Conservation (phyloP, 2,113 vertebrate species). For the Balaenoptera acutorostrata region DNA sequence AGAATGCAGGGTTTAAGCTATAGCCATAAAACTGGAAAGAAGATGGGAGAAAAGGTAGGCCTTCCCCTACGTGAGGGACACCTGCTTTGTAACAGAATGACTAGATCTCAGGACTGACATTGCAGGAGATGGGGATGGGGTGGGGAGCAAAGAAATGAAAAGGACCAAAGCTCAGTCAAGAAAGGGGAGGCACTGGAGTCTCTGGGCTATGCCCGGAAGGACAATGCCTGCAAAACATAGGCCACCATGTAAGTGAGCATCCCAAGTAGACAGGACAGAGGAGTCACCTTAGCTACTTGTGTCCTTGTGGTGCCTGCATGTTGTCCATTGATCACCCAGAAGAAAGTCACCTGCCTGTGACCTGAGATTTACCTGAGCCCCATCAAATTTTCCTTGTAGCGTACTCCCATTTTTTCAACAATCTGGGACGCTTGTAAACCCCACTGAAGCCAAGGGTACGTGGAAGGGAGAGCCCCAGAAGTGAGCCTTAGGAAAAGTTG, state of each 20-base stretch:
- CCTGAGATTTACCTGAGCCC: background rate
- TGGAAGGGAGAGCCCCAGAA: background rate
- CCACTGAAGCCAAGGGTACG: background rate
- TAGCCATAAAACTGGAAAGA: background rate
- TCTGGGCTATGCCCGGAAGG: background rate
- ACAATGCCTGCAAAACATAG: background rate
- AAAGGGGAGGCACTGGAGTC: background rate
- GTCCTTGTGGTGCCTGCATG: background rate
- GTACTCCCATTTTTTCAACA: background rate
- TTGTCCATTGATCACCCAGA: background rate
- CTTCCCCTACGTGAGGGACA: background rate
- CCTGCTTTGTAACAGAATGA: background rate
- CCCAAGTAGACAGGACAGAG: no score
- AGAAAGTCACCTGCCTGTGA: background rate
- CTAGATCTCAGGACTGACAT: background rate
- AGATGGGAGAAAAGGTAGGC: background rate
- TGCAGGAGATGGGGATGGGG: background rate
- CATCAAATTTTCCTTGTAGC: background rate
- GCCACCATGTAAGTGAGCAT: background rate
- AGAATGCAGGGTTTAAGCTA: background rate
- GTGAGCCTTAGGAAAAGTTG: background rate
- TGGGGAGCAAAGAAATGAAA: background rate
- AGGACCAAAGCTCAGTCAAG: background rate
- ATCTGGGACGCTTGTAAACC: background rate
- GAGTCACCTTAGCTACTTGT: background rate